These are phyloP conservation scores for Bolborhynchus lineola DNA, from an alignment of 2,113 vertebrate species.

Conservation along the genomic window DNA sequence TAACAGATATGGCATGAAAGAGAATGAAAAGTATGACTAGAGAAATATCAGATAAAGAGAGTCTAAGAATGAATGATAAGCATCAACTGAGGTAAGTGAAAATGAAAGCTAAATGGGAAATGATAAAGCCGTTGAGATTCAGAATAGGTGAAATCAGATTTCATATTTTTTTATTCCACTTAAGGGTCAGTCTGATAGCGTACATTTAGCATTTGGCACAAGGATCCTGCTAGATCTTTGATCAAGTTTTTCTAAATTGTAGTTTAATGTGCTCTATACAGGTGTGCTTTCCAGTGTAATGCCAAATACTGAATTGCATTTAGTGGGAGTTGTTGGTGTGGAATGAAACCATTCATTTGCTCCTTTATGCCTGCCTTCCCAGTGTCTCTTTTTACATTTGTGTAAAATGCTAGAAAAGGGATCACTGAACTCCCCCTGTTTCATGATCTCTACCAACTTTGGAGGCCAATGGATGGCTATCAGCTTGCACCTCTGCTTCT, in stretches of 20 bases:
- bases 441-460: neutral
- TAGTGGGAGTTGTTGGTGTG: neutral
- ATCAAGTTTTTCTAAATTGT: neutral
- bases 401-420: neutral
- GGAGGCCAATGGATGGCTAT: neutral
- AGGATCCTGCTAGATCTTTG: neutral
- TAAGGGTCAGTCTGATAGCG: neutral
- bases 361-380: neutral
- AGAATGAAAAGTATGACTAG: neutral
- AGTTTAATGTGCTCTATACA: neutral
- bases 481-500: neutral
- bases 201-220: neutral
- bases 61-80: conserved; percentile 13
- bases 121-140: neutral
- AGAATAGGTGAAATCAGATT: neutral
- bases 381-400: neutral
- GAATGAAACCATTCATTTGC: neutral
- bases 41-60: neutral
- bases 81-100: neutral
- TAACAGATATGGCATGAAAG: neutral
- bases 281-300: neutral
- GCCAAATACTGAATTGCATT: neutral
- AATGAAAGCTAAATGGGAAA: conserved; percentile 24
- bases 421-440: neutral
- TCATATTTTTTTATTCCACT: neutral